These are phyloP conservation scores for Trichacis sp. DNA, from an alignment of 2,888 invertebrate species.

Conservation along the genomic window DNA sequence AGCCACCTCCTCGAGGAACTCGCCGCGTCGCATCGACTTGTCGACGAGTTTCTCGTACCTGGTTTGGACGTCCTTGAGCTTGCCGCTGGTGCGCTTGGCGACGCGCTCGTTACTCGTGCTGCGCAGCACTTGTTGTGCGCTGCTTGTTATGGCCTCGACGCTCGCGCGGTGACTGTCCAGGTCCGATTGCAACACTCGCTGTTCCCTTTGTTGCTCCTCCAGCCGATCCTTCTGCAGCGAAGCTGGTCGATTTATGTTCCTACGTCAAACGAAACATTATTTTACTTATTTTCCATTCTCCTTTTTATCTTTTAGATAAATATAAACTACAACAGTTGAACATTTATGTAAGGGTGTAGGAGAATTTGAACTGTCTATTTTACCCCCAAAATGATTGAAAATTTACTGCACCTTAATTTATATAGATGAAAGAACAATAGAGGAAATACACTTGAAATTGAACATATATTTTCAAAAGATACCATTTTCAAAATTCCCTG, in stretches of 20 bases:
- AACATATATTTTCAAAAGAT: too few relatives aligned
- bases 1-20: conserved; percentile 84
- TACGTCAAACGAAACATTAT: conserved; percentile 47
- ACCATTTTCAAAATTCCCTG: too few relatives aligned
- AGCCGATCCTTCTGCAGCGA: conserved; percentile 89
- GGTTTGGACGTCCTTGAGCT: conserved; percentile 86
- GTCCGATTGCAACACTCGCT: conserved; percentile 84
- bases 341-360: too few relatives aligned
- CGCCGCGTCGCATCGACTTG: conserved; percentile 81
- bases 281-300: neutral
- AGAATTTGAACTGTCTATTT: too few relatives aligned
- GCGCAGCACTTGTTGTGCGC: conserved; percentile 84
- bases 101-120: conserved; percentile 87
- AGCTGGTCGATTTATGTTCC: conserved; percentile 82
- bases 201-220: conserved; percentile 91
- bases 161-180: conserved; percentile 88
- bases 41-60: conserved; percentile 85
- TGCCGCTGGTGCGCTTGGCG: conserved; percentile 89
- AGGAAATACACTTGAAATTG: too few relatives aligned
- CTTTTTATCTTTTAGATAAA: too few relatives aligned
- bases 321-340: too few relatives aligned
- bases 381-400: too few relatives aligned
- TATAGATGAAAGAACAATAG: too few relatives aligned
- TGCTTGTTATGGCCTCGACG: conserved; percentile 83
- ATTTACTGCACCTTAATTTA: too few relatives aligned